Base-by-base conservation (phyloP, 2,113 vertebrate species). In the Anoplopoma fimbria region DNA sequence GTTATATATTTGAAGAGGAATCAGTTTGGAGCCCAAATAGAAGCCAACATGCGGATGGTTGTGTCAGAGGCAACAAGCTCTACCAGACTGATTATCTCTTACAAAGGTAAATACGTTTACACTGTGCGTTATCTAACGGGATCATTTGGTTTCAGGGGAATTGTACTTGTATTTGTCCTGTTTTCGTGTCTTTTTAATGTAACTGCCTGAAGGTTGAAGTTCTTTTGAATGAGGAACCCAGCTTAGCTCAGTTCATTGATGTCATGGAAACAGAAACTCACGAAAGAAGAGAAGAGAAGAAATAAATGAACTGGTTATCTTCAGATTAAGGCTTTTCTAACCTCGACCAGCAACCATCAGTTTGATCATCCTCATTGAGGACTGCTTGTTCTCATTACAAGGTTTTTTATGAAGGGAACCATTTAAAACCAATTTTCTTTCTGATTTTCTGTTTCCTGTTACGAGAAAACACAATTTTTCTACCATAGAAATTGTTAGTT, bases 191-290 rank as follows among this genome's bases (percentile, higher is more conserved):
- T 68, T 23, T 69, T 53, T 7, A 19, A 58, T 21, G n/a, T 49
- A 34, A 4, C 38, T 42, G 40, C 42, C 42, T 68, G 55, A 10
- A 69, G 15, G 23, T 49, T 51, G 38, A 51, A 17, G 57, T 40
- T 36, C 14, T 17, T 61, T 25, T 61, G 14, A 51, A 33, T 31
- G 60, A 67, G 42, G 38, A 40, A 51, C 10, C 23, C 38, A 27
- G 47, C 64, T 69, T 8, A 47, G 57, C 53, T 63, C 38, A 38
- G 53, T 61, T 80, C 40, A 64, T 58, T 2, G 77, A 47, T 73
- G 77, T 67, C 77, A 83, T 84, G 81, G 77, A 57, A 83, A 80
- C 67, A 69, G 58, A 45, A 47, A n/a, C 29, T 40, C 27, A 21
- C 25, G 53, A 38, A 69, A 31, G 23, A 57, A 62, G 21, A 31